A percentile compares a stretch with the other conserved stretches of the same genome.
These are phyloP conservation scores for Oxyteleia sp. DNA, from an alignment of 2,888 invertebrate species.

Conservation along the genomic window DNA sequence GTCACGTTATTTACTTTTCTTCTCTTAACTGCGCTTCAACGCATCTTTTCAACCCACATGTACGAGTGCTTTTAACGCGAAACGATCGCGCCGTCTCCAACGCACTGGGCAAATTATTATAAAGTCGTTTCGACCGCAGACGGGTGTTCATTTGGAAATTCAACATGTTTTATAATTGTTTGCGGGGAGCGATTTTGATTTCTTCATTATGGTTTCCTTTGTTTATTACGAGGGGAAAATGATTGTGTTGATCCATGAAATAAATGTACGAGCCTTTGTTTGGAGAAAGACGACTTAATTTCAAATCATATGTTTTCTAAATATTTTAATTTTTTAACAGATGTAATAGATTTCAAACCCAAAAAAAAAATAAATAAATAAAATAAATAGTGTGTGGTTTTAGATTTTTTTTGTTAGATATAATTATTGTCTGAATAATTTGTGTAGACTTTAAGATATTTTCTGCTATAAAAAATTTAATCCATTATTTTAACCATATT, in stretches of 20 bases:
- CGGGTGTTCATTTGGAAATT: constrained; percentile 15
- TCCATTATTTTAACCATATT: too few species aligned
- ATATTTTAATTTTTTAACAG: too few species aligned
- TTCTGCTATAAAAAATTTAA: too few species aligned
- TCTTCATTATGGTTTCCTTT: constrained; percentile 6
- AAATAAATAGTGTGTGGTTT: too few species aligned
- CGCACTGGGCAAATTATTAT: constrained; percentile 18
- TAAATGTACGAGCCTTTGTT: constrained; percentile 11
- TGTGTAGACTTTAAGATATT: too few species aligned
- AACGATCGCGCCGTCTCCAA: constrained; percentile 13
- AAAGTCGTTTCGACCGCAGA: constrained; percentile 17
- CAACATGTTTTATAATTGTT: constrained; percentile 31
- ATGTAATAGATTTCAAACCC: too few species aligned
- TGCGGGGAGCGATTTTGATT: constrained; percentile 21
- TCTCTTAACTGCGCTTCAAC: constrained; percentile 41
- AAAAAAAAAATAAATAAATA: too few species aligned
- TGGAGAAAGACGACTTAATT: constrained; percentile 6
- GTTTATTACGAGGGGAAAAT: not conserved
- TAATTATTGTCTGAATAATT: too few species aligned
- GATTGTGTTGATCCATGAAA: not conserved
- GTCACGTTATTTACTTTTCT: constrained; percentile 63
- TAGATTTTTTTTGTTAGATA: too few species aligned
- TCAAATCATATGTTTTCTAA: too few species aligned
- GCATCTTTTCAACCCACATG: constrained; percentile 45
- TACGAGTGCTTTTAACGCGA: constrained; percentile 40